Evolutionary conservation across 2,113 vertebrate genomes (phyloP).

Genomic region (Pteropus alecto): DNA sequence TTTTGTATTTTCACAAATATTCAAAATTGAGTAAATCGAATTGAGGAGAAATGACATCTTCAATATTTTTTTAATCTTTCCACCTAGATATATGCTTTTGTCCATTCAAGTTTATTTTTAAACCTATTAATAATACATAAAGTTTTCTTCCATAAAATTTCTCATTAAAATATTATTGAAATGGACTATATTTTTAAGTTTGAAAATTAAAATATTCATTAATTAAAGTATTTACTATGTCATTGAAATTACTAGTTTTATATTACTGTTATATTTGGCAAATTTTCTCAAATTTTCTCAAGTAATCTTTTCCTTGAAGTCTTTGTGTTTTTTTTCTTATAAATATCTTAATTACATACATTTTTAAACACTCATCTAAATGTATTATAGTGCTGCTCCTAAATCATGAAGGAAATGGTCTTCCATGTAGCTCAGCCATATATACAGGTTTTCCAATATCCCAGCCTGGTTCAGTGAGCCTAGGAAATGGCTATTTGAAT

Average conservation of each 20-base stretch:
- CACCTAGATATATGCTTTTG: not conserved
- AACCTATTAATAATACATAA: not conserved
- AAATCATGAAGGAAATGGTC: not conserved
- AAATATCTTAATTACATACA: not conserved
- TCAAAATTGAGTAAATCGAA: not conserved
- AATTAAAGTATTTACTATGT: not conserved
- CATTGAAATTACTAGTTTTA: not conserved
- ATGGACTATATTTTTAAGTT: not conserved
- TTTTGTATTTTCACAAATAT: not conserved
- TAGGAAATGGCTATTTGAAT: not conserved
- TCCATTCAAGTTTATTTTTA: not conserved
- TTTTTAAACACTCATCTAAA: not conserved
- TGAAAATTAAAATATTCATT: not conserved
- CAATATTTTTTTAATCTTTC: not conserved
- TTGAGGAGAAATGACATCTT: not conserved
- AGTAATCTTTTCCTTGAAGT: not conserved
- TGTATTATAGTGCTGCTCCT: not conserved
- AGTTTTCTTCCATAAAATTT: not conserved
- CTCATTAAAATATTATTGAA: not conserved
- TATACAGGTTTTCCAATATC: not conserved
- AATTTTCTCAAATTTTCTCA: not conserved
- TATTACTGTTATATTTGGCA: not conserved
- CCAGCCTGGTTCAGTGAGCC: not conserved
- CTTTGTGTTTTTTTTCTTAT: not conserved
- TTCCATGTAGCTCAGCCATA: not conserved